These are phyloP conservation scores for Pipistrellus pygmaeus DNA, from an alignment of 2,797 vertebrate genomes.

Conservation along the genomic window DNA sequence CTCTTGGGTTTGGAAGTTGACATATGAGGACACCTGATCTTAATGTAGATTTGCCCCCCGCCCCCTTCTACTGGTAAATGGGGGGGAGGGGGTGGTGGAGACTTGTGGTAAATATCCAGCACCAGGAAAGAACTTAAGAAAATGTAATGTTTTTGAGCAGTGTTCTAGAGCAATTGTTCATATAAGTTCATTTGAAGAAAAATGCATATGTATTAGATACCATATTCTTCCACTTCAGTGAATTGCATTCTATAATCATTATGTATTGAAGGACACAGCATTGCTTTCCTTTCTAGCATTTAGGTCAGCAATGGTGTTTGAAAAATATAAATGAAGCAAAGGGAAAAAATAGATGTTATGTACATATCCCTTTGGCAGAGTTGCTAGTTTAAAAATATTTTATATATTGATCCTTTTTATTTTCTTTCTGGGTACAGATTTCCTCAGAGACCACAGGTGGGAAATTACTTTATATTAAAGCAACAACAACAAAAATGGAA, in stretches of 20 bases:
- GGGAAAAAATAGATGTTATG: constrained; percentile 29
- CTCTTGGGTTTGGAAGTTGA: not conserved
- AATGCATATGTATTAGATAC: constrained; percentile 75
- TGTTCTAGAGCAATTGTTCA: constrained; percentile 61
- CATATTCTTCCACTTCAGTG: constrained; percentile 71
- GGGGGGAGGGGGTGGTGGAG: too few species aligned
- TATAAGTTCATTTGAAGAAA: constrained; percentile 76
- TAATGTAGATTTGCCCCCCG: not conserved
- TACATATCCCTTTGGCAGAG: not conserved
- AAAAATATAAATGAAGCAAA: constrained; percentile 60
- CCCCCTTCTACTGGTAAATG: not conserved
- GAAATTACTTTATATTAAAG: constrained; percentile 41
- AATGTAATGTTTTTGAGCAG: constrained; percentile 53
- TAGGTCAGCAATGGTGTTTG: constrained; percentile 61
- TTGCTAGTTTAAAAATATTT: constrained; percentile 51
- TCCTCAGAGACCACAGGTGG: not conserved
- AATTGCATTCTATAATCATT: constrained; percentile 78
- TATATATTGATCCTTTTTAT: not conserved
- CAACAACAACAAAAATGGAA: not conserved
- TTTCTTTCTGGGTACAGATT: not conserved
- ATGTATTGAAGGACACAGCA: constrained; percentile 68
- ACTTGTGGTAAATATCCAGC: constrained; percentile 17
- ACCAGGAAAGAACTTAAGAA: constrained; percentile 65
- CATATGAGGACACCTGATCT: not conserved
- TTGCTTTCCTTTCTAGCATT: constrained; percentile 56